phyloP scores from a whole-genome alignment of 2,797 vertebrate genomes.

The Arrhamphus sclerolepis region DNA sequence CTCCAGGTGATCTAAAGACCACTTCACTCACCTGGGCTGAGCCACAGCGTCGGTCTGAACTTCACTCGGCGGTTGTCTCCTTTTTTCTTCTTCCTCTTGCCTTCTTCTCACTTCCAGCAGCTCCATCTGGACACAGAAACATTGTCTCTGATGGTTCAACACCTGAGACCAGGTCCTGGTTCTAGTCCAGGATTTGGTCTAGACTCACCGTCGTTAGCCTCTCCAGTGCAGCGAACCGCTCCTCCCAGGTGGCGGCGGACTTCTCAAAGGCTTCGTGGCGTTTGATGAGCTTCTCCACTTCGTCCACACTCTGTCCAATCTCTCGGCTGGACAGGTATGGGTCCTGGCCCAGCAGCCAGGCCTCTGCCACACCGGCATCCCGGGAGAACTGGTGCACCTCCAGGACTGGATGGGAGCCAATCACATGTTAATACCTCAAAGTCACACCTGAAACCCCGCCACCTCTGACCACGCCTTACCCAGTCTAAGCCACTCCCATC shows the following conservation, averaged over 20 bases:
- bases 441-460: rapidly evolving
- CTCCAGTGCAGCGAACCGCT: conserved; percentile 93
- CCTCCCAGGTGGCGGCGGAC: conserved; percentile 97
- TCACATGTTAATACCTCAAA: background rate
- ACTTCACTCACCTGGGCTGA: conserved; percentile 81
- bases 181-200: too few relatives aligned
- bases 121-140: conserved; percentile 83
- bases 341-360: conserved; percentile 96
- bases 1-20: too few relatives aligned
- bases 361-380: conserved; percentile 95
- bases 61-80: conserved; percentile 81
- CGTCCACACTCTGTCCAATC: conserved; percentile 93
- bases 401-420: conserved; percentile 79
- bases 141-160: too few relatives aligned
- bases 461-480: conserved; percentile 76
- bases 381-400: conserved; percentile 98
- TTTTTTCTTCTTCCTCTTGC: conserved; percentile 93
- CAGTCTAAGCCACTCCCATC: conserved; percentile 98
- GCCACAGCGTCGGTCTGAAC: conserved; percentile 81
- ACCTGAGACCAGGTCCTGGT: background rate
- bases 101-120: conserved; percentile 93
- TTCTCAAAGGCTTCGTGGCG: conserved; percentile 98
- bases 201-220: conserved; percentile 91
- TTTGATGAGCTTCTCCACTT: conserved; percentile 98
- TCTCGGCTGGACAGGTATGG: conserved; percentile 93